Conservation (phyloP, 2,113 vertebrate genomes). For the Numida meleagris region DNA sequence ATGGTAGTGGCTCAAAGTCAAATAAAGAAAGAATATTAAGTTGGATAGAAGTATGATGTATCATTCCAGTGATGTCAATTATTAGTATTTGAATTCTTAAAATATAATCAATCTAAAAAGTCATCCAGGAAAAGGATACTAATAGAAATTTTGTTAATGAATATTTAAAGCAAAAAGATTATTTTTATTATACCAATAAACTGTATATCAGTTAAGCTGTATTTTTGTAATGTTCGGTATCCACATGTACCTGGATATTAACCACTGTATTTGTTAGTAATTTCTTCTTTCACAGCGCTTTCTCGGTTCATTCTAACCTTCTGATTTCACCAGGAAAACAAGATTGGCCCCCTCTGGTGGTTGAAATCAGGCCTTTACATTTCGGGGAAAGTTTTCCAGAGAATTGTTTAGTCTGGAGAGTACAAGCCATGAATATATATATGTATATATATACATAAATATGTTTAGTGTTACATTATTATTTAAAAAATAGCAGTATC, state of each 20-base stretch:
- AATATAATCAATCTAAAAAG: background rate
- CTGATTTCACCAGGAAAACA: background rate
- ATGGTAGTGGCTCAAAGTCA: slow-evolving; percentile 40
- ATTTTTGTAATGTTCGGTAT: background rate
- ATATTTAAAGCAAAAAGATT: background rate
- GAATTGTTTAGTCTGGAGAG: background rate
- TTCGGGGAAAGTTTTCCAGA: background rate
- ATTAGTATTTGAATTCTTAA: background rate
- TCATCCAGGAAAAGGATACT: background rate
- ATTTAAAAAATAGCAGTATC: background rate
- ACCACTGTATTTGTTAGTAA: accelerated
- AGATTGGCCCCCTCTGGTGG: slow-evolving; percentile 56
- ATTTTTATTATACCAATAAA: background rate
- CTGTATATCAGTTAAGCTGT: background rate
- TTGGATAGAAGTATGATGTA: background rate
- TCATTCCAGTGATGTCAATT: background rate
- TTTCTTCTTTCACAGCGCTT: background rate
- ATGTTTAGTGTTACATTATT: background rate
- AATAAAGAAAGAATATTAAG: background rate
- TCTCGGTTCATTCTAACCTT: background rate
- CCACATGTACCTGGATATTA: background rate
- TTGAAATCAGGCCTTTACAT: background rate
- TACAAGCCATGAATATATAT: background rate
- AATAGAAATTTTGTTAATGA: background rate
- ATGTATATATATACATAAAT: no score